Conservation (phyloP, 2,888 invertebrate species). For the Zonitis immaculata region DNA sequence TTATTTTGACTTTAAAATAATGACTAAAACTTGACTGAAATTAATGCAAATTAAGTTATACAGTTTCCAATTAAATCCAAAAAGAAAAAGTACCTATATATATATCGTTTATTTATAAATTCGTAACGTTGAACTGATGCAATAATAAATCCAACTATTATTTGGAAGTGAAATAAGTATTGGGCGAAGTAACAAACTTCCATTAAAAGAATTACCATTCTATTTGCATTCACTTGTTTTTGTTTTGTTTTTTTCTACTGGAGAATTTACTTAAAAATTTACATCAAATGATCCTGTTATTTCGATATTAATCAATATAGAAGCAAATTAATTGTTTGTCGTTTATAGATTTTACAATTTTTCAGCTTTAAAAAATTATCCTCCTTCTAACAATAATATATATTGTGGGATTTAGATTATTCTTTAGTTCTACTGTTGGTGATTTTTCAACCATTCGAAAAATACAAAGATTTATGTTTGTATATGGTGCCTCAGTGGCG, state of each 20-base stretch:
- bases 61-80: too few relatives aligned
- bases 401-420: background rate
- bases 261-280: too few relatives aligned
- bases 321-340: too few relatives aligned
- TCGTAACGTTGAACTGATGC: too few relatives aligned
- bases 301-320: too few relatives aligned
- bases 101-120: slow-evolving; percentile 15
- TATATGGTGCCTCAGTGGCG: background rate
- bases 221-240: too few relatives aligned
- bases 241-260: background rate
- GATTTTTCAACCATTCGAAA: background rate
- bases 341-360: too few relatives aligned
- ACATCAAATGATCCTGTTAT: too few relatives aligned
- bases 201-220: background rate
- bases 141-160: too few relatives aligned
- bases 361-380: too few relatives aligned
- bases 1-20: slow-evolving; percentile 14
- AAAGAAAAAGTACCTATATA: slow-evolving; percentile 14
- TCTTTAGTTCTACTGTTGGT: background rate
- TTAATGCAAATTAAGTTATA: slow-evolving; percentile 18
- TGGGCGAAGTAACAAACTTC: background rate
- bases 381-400: too few relatives aligned
- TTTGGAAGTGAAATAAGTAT: too few relatives aligned
- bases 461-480: background rate
- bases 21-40: slow-evolving; percentile 18